Percentiles rank a stretch among this genome's conserved stretches.
Conservation (phyloP, 2,888 invertebrate genomes). For the Tillus elongatus region DNA sequence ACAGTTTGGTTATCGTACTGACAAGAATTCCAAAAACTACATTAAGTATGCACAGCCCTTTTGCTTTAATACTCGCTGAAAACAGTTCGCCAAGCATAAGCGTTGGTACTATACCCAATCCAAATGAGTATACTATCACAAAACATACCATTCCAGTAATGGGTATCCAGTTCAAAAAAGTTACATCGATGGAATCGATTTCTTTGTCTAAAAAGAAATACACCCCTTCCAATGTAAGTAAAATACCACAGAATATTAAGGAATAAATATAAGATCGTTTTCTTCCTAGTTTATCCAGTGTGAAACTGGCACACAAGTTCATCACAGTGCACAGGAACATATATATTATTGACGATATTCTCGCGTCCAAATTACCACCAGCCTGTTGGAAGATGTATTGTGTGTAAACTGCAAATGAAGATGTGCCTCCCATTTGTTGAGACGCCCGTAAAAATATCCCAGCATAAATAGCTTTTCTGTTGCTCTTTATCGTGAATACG, state of each 20-base stretch:
- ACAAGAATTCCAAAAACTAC: constrained; percentile 25
- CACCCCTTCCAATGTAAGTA: constrained; percentile 21
- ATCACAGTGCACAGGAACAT: constrained; percentile 19
- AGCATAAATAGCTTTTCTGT: constrained; percentile 29
- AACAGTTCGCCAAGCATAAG: constrained; percentile 32
- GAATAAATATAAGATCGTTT: constrained; percentile 25
- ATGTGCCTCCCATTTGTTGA: constrained; percentile 33
- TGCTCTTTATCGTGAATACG: constrained; percentile 27
- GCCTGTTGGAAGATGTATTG: constrained; percentile 34
- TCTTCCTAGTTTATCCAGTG: constrained; percentile 24
- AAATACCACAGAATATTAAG: constrained; percentile 21
- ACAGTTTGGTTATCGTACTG: constrained; percentile 26
- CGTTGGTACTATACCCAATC: constrained; percentile 30
- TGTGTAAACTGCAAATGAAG: constrained; percentile 28
- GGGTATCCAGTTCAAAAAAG: constrained; percentile 29
- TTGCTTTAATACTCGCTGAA: constrained; percentile 31
- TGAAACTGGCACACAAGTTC: constrained; percentile 22
- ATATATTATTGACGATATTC: constrained; percentile 22
- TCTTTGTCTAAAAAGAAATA: constrained; percentile 27
- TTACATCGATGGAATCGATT: constrained; percentile 21
- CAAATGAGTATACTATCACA: constrained; percentile 25
- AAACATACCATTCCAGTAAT: constrained; percentile 30
- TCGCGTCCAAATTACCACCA: constrained; percentile 30
- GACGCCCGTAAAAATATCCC: constrained; percentile 28
- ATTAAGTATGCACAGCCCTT: constrained; percentile 27